phyloP scores from a whole-genome alignment of 2,797 vertebrate species.

The Poecilia gillii region DNA sequence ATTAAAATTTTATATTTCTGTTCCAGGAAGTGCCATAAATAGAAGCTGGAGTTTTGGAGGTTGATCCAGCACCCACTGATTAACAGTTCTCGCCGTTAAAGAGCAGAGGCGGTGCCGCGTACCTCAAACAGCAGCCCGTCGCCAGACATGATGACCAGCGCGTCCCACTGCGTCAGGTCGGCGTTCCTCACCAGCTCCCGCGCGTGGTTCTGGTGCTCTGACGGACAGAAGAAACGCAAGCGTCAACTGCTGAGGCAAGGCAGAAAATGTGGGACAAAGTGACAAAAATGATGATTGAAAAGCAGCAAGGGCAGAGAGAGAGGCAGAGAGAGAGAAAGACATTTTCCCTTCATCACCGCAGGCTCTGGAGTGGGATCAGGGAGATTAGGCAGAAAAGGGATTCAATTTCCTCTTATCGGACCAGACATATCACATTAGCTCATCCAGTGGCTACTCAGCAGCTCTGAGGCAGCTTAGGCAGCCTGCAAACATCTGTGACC shows the following conservation, averaged over 20 bases:
- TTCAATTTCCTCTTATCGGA: conserved; percentile 66
- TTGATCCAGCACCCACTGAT: background rate
- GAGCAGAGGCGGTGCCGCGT: background rate
- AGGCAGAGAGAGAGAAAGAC: conserved; percentile 25
- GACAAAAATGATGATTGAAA: conserved; percentile 5
- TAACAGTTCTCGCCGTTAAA: background rate
- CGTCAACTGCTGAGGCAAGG: background rate
- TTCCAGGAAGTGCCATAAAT: conserved; percentile 42
- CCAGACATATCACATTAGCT: conserved; percentile 66
- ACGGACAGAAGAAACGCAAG: background rate
- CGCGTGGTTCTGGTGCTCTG: conserved; percentile 90
- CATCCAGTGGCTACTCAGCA: conserved; percentile 67
- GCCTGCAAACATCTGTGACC: conserved; percentile 66
- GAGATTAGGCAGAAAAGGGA: conserved; percentile 66
- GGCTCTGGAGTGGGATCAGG: conserved; percentile 61
- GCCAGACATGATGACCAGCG: conserved; percentile 90
- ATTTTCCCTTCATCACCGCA: conserved; percentile 24
- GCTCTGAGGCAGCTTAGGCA: conserved; percentile 61
- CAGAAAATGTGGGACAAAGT: conserved; percentile 15
- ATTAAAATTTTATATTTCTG: conserved; percentile 43
- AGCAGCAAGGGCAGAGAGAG: conserved; percentile 38
- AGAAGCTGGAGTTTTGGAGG: conserved; percentile 12
- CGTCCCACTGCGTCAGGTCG: conserved; percentile 89
- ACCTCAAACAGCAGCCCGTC: conserved; percentile 94
- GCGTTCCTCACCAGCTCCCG: conserved; percentile 87